Evolutionary conservation across 1,140 invertebrate genomes (phyloP).

Genomic region (Leptinotarsa undecemlineata): DNA sequence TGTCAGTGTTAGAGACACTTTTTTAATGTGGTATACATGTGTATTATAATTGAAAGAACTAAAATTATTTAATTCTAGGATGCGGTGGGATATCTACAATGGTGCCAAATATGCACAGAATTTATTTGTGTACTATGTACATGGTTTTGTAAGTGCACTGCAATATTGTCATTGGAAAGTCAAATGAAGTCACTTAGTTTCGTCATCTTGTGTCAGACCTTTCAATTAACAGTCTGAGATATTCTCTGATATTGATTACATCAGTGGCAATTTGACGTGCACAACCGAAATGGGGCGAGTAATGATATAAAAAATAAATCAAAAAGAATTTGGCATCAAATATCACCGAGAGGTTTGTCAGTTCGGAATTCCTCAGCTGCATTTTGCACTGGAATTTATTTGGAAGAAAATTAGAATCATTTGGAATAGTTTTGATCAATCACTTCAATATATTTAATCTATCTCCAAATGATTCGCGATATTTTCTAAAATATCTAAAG

Average conservation of each 20-base stretch:
- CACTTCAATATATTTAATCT: too few relatives aligned
- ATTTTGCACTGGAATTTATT: neutral
- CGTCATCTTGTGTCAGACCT: too few relatives aligned
- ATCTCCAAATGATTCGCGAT: too few relatives aligned
- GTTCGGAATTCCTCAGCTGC: too few relatives aligned
- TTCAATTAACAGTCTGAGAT: too few relatives aligned
- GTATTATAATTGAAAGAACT: conserved; percentile 21
- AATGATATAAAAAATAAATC: conserved; percentile 9
- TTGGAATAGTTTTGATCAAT: too few relatives aligned
- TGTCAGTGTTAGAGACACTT: conserved; percentile 42
- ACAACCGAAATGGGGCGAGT: neutral
- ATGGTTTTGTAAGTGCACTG: conserved; percentile 27
- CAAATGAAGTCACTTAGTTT: too few relatives aligned
- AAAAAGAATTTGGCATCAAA: conserved; percentile 39
- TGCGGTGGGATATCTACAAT: conserved; percentile 19
- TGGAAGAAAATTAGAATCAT: neutral
- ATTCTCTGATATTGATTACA: too few relatives aligned
- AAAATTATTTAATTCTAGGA: conserved; percentile 27
- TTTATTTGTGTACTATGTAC: conserved; percentile 44
- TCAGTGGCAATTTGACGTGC: too few relatives aligned
- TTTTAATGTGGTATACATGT: conserved; percentile 45
- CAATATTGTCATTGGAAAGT: conserved; percentile 15
- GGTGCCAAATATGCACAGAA: conserved; percentile 36
- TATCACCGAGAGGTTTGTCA: conserved; percentile 20
- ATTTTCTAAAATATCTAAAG: too few relatives aligned